Evolutionary conservation across 64 coral and sea anemone species (phyloP).

Genomic region (Dendronephthya gigantea): DNA sequence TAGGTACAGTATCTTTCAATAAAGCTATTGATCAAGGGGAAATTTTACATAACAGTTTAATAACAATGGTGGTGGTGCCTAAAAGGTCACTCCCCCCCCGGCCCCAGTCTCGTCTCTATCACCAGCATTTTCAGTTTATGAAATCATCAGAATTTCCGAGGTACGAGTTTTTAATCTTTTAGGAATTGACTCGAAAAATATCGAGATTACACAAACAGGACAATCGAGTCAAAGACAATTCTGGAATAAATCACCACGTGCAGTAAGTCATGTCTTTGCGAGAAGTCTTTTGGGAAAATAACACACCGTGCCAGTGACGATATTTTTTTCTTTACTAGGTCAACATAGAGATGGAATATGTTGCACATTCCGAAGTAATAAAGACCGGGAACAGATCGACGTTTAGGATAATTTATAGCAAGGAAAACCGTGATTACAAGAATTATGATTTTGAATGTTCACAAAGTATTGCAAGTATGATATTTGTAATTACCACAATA

Average conservation of each 20-base stretch:
- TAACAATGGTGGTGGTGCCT: too few species aligned
- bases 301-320: background rate
- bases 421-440: background rate
- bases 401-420: constrained; percentile 6
- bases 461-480: background rate
- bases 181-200: background rate
- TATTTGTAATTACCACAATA: too few species aligned
- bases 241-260: background rate
- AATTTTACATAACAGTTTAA: too few species aligned
- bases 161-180: background rate
- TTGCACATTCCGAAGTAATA: background rate
- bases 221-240: background rate
- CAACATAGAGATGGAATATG: background rate
- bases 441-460: constrained; percentile 10
- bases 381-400: background rate
- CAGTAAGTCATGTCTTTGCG: background rate
- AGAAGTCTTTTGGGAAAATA: background rate
- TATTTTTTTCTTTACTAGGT: background rate
- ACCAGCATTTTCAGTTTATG: too few species aligned
- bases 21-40: too few species aligned
- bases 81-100: too few species aligned
- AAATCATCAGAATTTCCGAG: too few species aligned
- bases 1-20: background rate
- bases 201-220: background rate
- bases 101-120: too few species aligned